A percentile compares a stretch with the other conserved stretches of the same genome.
phyloP scores from a whole-genome alignment of 2,888 invertebrate genomes.

The Nomada ferruginata region DNA sequence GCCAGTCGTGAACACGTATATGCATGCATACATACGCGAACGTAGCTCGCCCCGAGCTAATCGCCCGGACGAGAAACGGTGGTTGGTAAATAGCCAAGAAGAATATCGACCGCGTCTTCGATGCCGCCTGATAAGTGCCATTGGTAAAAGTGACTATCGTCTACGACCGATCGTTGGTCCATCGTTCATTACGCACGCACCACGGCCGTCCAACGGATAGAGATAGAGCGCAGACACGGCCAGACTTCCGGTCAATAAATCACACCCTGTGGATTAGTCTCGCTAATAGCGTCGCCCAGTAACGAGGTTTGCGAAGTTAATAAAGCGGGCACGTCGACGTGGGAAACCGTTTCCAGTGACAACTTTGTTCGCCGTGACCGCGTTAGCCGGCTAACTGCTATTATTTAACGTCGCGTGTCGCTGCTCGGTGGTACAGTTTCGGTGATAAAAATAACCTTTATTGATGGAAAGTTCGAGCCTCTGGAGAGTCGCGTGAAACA shows the following conservation, averaged over 20 bases:
- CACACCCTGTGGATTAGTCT: constrained; percentile 35
- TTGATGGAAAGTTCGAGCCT: constrained; percentile 29
- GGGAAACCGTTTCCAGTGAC: constrained; percentile 35
- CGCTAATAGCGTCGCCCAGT: constrained; percentile 39
- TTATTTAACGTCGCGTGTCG: constrained; percentile 44
- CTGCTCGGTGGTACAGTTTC: constrained; percentile 31
- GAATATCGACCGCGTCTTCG: constrained; percentile 63
- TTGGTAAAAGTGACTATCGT: constrained; percentile 68
- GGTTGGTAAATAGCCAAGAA: constrained; percentile 64
- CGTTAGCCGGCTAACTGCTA: constrained; percentile 16
- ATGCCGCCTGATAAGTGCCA: constrained; percentile 62
- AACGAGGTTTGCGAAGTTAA: constrained; percentile 43
- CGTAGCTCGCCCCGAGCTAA: constrained; percentile 48
- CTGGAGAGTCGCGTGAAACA: constrained; percentile 38
- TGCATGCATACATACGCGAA: neutral
- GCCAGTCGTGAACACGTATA: neutral
- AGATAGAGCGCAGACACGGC: constrained; percentile 38
- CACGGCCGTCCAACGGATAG: constrained; percentile 31
- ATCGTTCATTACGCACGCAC: constrained; percentile 68
- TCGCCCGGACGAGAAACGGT: constrained; percentile 61
- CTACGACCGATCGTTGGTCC: constrained; percentile 64
- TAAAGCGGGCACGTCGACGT: constrained; percentile 32
- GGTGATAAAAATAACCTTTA: constrained; percentile 53
- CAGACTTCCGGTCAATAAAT: constrained; percentile 64
- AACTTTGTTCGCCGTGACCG: constrained; percentile 31